These are phyloP conservation scores for Struthio camelus DNA, from an alignment of 2,113 vertebrate species.

Conservation along the genomic window DNA sequence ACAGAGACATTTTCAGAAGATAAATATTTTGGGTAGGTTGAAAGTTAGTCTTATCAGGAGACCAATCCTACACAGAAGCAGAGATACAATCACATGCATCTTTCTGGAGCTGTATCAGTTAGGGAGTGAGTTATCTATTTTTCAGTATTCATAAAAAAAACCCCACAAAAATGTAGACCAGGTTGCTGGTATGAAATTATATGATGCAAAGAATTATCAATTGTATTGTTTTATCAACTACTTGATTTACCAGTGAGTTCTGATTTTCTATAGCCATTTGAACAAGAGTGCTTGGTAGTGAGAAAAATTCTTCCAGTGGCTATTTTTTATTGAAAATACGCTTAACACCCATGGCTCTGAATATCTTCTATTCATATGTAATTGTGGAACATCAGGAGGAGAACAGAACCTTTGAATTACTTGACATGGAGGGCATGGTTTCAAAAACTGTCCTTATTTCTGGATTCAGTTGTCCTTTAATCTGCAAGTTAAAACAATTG, in stretches of 20 bases:
- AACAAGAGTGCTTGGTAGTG: neutral
- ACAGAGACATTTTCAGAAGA: neutral
- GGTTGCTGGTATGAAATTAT: neutral
- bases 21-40: neutral
- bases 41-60: neutral
- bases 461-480: neutral
- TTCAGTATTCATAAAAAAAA: neutral
- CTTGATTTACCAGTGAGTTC: neutral
- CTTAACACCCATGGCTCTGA: neutral
- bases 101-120: neutral
- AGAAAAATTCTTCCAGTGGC: neutral
- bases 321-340: neutral
- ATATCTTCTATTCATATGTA: neutral
- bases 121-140: neutral
- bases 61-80: neutral
- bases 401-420: neutral
- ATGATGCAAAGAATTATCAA: neutral
- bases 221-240: neutral
- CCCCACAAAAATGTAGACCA: neutral
- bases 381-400: neutral
- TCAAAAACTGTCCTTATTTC: neutral
- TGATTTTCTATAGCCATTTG: neutral
- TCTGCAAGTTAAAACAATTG: neutral
- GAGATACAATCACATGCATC: neutral
- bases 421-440: neutral